A percentile compares a stretch with the other conserved stretches of the same genome.
Conservation (phyloP, 2,113 vertebrate genomes). For the Lonchura striata region DNA sequence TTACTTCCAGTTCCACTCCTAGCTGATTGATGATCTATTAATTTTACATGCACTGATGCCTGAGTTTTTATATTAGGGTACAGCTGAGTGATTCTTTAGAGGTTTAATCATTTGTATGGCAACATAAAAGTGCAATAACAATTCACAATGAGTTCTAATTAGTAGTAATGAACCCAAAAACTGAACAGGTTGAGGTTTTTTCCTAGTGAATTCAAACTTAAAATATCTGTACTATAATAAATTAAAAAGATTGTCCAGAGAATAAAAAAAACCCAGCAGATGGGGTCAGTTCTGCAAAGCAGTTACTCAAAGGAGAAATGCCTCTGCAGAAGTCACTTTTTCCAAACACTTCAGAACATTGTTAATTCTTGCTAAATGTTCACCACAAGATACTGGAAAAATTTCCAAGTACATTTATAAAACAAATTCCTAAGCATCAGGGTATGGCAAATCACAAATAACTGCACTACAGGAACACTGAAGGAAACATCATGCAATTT, state of each 20-base stretch:
- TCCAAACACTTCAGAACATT: neutral
- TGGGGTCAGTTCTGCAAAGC: neutral
- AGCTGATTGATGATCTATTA: neutral
- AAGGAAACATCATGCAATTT: neutral
- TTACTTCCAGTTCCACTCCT: neutral
- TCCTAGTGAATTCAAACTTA: neutral
- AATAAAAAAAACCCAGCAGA: neutral
- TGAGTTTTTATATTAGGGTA: neutral
- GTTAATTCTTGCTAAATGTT: neutral
- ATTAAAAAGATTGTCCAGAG: neutral
- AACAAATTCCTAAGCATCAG: neutral
- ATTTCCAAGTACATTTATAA: neutral
- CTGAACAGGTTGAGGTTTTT: neutral
- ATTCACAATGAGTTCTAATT: neutral
- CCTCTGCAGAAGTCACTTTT: neutral
- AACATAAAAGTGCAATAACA: neutral
- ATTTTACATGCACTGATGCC: neutral
- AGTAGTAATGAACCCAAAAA: neutral
- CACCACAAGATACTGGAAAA: neutral
- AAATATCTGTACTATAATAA: neutral
- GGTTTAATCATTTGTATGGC: neutral
- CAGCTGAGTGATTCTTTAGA: neutral
- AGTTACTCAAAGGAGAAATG: neutral
- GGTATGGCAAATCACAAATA: neutral
- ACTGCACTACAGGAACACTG: neutral